Conservation (phyloP, 2,797 vertebrate species). For the Neosilurus hyrtlii region DNA sequence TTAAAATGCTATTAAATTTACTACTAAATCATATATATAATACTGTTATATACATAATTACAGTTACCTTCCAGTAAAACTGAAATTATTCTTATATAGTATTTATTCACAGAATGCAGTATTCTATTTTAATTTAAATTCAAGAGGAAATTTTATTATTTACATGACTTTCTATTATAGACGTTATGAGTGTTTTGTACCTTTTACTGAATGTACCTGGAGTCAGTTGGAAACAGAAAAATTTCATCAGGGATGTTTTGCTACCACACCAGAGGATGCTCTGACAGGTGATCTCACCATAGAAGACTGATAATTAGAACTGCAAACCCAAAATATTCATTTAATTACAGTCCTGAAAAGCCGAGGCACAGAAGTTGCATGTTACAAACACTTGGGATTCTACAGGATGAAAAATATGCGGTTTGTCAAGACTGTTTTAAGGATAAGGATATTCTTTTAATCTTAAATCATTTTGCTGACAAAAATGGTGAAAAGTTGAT, state of each 20-base stretch:
- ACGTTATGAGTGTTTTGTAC: not conserved
- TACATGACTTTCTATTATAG: not conserved
- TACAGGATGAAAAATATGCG: not conserved
- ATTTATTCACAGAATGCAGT: not conserved
- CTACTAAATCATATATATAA: too few species aligned
- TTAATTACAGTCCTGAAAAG: slow-evolving; percentile 10
- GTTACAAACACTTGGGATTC: not conserved
- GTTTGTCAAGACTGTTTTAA: not conserved
- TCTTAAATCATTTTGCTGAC: not conserved
- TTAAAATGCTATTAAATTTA: too few species aligned
- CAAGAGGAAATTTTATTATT: slow-evolving; percentile 12
- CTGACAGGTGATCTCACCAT: slow-evolving; percentile 8
- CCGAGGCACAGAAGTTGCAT: not conserved
- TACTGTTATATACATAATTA: not conserved
- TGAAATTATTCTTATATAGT: not conserved
- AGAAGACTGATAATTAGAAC: slow-evolving; percentile 9
- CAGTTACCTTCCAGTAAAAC: not conserved
- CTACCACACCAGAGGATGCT: slow-evolving; percentile 9
- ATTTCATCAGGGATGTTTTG: slow-evolving; percentile 28
- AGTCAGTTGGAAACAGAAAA: not conserved
- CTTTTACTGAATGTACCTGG: slow-evolving; percentile 29
- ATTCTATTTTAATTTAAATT: not conserved
- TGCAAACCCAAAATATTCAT: not conserved
- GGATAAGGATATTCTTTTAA: not conserved
- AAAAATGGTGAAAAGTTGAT: not conserved